These are phyloP conservation scores for Celastrina argiolus DNA, from an alignment of 2,888 invertebrate genomes.

Conservation along the genomic window DNA sequence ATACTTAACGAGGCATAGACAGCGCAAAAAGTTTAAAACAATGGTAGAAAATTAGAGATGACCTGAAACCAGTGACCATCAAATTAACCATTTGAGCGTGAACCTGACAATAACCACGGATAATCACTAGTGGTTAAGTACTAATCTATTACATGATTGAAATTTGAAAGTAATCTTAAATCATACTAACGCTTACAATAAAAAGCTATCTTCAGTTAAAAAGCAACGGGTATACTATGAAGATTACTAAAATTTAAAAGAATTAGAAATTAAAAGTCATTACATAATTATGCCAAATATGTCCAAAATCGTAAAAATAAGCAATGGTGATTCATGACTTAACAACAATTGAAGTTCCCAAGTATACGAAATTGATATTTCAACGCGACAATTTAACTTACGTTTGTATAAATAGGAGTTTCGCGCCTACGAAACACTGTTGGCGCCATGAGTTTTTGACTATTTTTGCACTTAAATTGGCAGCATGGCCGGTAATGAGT, in stretches of 20 bases:
- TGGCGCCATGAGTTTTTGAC: slow-evolving; percentile 60
- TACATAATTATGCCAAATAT: no score
- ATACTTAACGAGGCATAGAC: background rate
- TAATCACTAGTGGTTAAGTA: slow-evolving; percentile 1
- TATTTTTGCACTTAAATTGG: slow-evolving; percentile 59
- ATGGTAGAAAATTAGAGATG: slow-evolving; percentile 5
- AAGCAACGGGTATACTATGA: no score
- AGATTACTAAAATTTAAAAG: no score
- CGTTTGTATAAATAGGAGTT: slow-evolving; percentile 19
- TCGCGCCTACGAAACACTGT: slow-evolving; percentile 26
- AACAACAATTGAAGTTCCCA: background rate
- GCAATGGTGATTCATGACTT: no score
- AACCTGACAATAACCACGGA: slow-evolving; percentile 13
- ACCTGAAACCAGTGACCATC: slow-evolving; percentile 13
- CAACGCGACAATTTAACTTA: slow-evolving; percentile 22
- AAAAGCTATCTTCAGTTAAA: no score
- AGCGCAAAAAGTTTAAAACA: slow-evolving; percentile 5
- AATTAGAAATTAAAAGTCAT: no score
- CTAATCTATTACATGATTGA: no score
- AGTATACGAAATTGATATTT: slow-evolving; percentile 6
- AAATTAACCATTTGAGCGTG: slow-evolving; percentile 16
- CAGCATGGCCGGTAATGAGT: slow-evolving; percentile 56
- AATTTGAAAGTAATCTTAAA: no score
- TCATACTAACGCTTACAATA: no score
- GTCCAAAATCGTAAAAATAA: no score